phyloP scores from a whole-genome alignment of 1,140 invertebrate genomes.

The Zaprionus gabonicus region DNA sequence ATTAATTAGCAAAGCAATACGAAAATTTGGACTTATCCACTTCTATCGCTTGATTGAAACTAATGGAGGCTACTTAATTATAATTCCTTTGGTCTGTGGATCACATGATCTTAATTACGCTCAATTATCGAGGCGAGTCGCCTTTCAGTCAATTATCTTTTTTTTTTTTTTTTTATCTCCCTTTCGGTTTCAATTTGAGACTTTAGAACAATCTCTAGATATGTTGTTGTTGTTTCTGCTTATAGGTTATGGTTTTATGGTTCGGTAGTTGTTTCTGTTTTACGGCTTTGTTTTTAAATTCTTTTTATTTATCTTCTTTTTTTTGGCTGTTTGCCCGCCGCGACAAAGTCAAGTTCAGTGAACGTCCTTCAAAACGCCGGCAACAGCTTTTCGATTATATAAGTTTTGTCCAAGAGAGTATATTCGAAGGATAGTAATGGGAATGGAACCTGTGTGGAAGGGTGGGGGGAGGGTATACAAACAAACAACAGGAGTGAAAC shows the following conservation, averaged over 20 bases:
- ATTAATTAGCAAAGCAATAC: neutral
- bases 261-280: neutral
- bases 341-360: slow-evolving; percentile 54
- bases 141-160: slow-evolving; percentile 22
- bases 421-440: neutral
- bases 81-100: neutral
- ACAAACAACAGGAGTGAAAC: slow-evolving; percentile 29
- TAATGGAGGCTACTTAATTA: slow-evolving; percentile 3
- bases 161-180: neutral
- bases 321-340: slow-evolving; percentile 13
- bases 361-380: slow-evolving; percentile 66
- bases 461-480: slow-evolving; percentile 2
- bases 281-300: neutral
- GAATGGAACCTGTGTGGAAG: neutral
- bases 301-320: neutral
- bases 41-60: neutral
- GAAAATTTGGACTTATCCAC: neutral
- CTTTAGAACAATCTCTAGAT: neutral
- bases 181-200: slow-evolving; percentile 17
- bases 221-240: neutral
- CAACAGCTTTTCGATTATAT: slow-evolving; percentile 49
- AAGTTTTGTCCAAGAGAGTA: slow-evolving; percentile 22
- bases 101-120: neutral
- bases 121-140: slow-evolving; percentile 9
- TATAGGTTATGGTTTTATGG: slow-evolving; percentile 2